Evolutionary conservation across 2,797 vertebrate genomes (phyloP).

Genomic region (Clarias fuscus): DNA sequence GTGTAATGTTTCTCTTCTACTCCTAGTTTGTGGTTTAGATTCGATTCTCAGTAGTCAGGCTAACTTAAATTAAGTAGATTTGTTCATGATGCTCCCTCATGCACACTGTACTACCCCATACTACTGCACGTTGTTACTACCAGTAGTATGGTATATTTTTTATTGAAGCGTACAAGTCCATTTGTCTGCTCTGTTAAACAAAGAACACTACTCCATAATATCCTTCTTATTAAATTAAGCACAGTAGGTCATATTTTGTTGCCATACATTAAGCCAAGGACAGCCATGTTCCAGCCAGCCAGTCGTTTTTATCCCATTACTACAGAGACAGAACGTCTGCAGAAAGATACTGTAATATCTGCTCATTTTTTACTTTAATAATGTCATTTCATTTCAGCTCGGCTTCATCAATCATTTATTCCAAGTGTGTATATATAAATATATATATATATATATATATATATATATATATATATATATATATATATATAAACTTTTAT

Average conservation of each 20-base stretch:
- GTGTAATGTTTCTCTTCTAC: not conserved
- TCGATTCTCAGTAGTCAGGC: not conserved
- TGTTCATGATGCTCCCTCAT: not conserved
- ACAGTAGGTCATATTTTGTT: slow-evolving; percentile 5
- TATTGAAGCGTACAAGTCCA: not conserved
- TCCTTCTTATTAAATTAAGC: slow-evolving; percentile 8
- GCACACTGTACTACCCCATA: not conserved
- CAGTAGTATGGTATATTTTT: not conserved
- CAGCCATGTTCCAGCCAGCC: not conserved
- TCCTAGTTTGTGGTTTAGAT: not conserved
- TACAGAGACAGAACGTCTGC: not conserved
- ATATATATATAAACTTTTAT: not conserved
- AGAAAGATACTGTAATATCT: slow-evolving; percentile 24
- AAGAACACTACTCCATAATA: not conserved
- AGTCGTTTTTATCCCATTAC: slow-evolving; percentile 22
- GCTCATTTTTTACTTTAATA: slow-evolving; percentile 51
- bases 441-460: not conserved
- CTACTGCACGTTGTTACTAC: too few relatives aligned
- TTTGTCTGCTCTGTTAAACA: not conserved
- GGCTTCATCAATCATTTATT: slow-evolving; percentile 52
- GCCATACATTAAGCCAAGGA: not conserved
- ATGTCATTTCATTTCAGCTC: slow-evolving; percentile 39
- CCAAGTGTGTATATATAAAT: slow-evolving; percentile 3
- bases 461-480: too few relatives aligned
- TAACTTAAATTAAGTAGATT: not conserved